phyloP scores from a whole-genome alignment of 2,888 invertebrate species.

The Noctua janthina region DNA sequence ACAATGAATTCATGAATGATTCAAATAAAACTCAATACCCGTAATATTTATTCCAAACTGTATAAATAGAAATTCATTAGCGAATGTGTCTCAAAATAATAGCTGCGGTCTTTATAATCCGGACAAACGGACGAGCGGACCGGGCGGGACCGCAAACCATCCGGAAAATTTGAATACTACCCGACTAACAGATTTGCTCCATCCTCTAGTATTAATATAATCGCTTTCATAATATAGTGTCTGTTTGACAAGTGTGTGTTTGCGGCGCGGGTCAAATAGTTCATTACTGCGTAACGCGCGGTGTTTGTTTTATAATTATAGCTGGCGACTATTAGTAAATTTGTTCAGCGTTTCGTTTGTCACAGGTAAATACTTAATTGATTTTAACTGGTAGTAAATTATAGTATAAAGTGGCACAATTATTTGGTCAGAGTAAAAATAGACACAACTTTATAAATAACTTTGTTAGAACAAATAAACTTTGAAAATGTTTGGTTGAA shows the following conservation, averaged over 20 bases:
- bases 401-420: neutral
- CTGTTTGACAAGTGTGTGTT: constrained; percentile 23
- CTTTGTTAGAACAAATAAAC: neutral
- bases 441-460: neutral
- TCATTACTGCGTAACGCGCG: constrained; percentile 7
- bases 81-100: constrained; percentile 59
- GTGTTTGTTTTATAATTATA: constrained; percentile 15
- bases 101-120: constrained; percentile 59
- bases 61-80: constrained; percentile 65
- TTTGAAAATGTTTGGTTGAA: constrained; percentile 1
- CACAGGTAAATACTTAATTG: constrained; percentile 24
- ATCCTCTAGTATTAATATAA: constrained; percentile 53
- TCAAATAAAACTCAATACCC: constrained; percentile 45
- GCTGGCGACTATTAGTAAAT: constrained; percentile 7
- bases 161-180: constrained; percentile 62
- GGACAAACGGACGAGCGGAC: constrained; percentile 16
- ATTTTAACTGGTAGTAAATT: neutral
- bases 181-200: constrained; percentile 61
- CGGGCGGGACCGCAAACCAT: constrained; percentile 44
- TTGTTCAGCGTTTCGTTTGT: constrained; percentile 1
- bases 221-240: constrained; percentile 44
- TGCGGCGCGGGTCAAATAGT: neutral
- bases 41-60: constrained; percentile 50
- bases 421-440: constrained; percentile 1
- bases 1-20: constrained; percentile 52